Base-by-base conservation (phyloP, 2,113 vertebrate genomes). In the Deroptyus accipitrinus region DNA sequence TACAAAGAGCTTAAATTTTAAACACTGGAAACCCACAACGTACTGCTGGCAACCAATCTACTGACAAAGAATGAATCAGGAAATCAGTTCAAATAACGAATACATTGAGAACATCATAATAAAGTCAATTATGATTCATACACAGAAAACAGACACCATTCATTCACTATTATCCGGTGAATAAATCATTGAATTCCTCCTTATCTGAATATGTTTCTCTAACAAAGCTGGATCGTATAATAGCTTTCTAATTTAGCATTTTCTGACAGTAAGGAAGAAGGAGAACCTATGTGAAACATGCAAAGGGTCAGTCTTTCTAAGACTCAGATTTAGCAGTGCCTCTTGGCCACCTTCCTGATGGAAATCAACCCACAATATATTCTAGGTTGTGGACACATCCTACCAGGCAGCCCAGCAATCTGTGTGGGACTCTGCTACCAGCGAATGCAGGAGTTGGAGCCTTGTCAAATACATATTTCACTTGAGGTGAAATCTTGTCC, bases 121-220 rank as follows among this genome's bases (percentile, higher is more conserved):
- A 88, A 94, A 96, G 80, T 67, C 91, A 91, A 79, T 82, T 54
- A 91, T 80, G 76, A 97, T 96, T 97, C 96, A 92, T 92, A 33
- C 76, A 41, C 86, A 79, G 95, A 95, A 96, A 96, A 97, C 70
- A 96, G 95, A 69, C 88, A 82, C 80, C 74, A 96, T 97, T 96
- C 91, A 96, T 96, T 80, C 86, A 4, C 83, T 8, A 25, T 55
- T 81, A 91, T 89, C 86, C 54, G 37, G 94, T 74, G 83, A 91
- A 94, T 35, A 92, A 94, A 89, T 31, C 90, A 83, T 11, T 42
- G 62, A 94, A 84, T 91, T 82, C 69, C 67, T 89, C 52, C 37
- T 84, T 89, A 88, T 94, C 62, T 27, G 37, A 78, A 19, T 28
- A 35, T 9, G 9, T 54, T 91, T 76, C 88, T 52, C 44, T 63